These are phyloP conservation scores for Rallus limicola DNA, from an alignment of 2,113 vertebrate genomes.

Conservation along the genomic window DNA sequence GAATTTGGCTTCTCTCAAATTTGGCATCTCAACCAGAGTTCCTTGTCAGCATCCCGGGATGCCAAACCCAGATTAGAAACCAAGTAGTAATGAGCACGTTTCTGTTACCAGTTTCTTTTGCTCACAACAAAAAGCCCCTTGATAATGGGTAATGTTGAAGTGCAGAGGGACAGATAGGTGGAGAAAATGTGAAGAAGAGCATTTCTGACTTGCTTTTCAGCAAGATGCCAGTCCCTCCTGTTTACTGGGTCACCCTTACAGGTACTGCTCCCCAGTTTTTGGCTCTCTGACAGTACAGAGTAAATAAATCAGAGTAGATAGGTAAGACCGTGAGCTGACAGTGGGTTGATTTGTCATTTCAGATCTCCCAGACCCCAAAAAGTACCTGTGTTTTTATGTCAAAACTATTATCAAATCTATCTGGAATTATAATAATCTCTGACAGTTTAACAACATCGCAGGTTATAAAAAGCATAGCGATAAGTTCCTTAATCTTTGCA, in stretches of 20 bases:
- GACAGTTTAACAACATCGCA: not conserved
- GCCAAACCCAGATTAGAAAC: not conserved
- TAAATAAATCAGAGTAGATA: conserved; percentile 14
- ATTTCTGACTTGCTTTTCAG: not conserved
- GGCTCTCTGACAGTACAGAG: not conserved
- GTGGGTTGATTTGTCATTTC: conserved; percentile 36
- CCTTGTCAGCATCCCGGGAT: not conserved
- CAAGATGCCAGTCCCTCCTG: not conserved
- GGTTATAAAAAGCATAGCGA: not conserved
- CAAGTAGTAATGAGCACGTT: not conserved
- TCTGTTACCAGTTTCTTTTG: not conserved
- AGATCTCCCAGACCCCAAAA: not conserved
- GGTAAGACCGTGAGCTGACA: not conserved
- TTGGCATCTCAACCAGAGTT: not conserved
- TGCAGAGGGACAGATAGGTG: not conserved
- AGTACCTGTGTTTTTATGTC: conserved; percentile 21
- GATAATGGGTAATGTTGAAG: not conserved
- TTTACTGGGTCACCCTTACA: not conserved
- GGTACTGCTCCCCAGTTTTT: not conserved
- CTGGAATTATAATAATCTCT: conserved; percentile 32
- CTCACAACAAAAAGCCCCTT: fast-evolving
- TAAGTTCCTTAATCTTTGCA: not conserved
- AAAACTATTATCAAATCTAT: conserved; percentile 39
- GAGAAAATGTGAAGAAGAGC: not conserved
- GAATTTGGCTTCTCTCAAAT: not conserved